Conservation (phyloP, 2,113 vertebrate species). For the Sinocyclocheilus grahami region DNA sequence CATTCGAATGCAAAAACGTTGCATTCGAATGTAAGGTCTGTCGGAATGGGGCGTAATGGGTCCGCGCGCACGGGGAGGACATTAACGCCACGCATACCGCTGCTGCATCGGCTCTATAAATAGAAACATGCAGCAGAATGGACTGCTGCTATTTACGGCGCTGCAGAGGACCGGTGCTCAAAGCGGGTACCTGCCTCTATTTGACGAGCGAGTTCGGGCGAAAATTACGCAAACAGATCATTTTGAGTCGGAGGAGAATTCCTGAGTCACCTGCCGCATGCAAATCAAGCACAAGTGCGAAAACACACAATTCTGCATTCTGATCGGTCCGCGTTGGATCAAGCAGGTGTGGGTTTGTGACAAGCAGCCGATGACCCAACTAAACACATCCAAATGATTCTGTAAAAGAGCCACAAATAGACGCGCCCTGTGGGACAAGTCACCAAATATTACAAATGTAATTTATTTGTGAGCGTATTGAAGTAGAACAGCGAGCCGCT, state of each 20-base stretch:
- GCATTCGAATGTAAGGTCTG: too few relatives aligned
- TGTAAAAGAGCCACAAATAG: not conserved
- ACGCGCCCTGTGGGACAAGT: not conserved
- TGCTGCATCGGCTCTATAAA: conserved; percentile 77
- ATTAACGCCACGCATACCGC: conserved; percentile 69
- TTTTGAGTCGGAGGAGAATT: not conserved
- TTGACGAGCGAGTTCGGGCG: not conserved
- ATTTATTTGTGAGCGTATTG: not conserved
- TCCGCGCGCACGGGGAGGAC: conserved; percentile 66
- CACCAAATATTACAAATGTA: not conserved
- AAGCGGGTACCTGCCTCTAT: conserved; percentile 55
- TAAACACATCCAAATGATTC: not conserved
- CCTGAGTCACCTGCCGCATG: not conserved
- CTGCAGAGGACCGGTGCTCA: conserved; percentile 53
- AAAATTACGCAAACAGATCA: not conserved
- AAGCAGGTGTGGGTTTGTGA: too few relatives aligned
- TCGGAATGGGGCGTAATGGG: conserved; percentile 43
- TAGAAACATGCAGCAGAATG: conserved; percentile 78
- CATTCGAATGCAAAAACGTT: too few relatives aligned
- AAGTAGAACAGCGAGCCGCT: not conserved
- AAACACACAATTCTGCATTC: not conserved
- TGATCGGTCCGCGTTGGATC: too few relatives aligned
- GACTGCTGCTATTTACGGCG: conserved; percentile 75
- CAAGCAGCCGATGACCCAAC: conserved; percentile 1
- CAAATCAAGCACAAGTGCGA: conserved; percentile 16